A percentile compares a stretch with the other conserved stretches of the same genome.
Evolutionary conservation across 2,888 invertebrate species (phyloP).

Genomic region (Rotaria sp.): DNA sequence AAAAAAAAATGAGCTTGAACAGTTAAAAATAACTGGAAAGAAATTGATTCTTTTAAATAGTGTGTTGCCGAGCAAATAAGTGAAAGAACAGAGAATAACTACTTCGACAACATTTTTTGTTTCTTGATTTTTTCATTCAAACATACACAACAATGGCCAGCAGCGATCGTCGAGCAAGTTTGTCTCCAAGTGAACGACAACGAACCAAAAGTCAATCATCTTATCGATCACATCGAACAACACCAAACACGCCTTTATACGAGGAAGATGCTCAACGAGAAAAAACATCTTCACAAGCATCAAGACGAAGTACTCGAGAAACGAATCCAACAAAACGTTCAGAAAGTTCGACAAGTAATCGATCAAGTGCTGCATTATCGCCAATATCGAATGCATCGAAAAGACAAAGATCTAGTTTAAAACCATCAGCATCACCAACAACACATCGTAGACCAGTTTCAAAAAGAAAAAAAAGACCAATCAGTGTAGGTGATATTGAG

Average conservation of each 20-base stretch:
- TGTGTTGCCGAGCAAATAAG: neutral
- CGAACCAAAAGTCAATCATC: neutral
- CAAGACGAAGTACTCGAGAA: neutral
- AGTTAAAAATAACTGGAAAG: neutral
- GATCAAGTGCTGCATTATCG: neutral
- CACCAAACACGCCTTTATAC: neutral
- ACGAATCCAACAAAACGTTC: neutral
- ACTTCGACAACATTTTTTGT: neutral
- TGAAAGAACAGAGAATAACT: neutral
- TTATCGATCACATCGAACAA: neutral
- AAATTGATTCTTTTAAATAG: neutral
- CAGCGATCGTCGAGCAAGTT: neutral
- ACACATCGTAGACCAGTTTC: neutral
- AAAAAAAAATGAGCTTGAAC: too few species aligned
- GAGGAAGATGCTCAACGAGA: neutral
- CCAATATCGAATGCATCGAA: neutral
- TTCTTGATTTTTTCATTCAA: neutral
- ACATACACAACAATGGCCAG: neutral
- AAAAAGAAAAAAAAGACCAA: neutral
- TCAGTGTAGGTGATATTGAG: too few species aligned
- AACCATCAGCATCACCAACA: neutral
- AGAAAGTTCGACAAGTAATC: neutral
- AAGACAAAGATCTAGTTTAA: neutral
- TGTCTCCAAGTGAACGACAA: neutral
- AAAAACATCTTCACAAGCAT: neutral